Conservation (phyloP, 2,888 invertebrate species). For the Eutolmus rufibarbis region DNA sequence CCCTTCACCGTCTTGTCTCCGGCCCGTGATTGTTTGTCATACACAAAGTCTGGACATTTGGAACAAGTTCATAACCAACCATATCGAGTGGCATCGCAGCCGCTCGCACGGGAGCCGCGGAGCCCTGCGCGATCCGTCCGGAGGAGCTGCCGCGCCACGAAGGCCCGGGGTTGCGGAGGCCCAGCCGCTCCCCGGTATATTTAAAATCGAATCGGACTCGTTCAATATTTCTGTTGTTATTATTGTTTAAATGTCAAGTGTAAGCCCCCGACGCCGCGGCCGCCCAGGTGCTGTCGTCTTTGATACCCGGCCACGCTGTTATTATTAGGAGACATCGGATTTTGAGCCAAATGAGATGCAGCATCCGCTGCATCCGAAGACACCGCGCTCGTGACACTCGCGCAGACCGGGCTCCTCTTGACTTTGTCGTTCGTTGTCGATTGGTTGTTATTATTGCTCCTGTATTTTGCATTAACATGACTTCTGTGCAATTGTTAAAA, state of each 20-base stretch:
- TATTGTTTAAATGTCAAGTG: slow-evolving; percentile 37
- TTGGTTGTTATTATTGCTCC: slow-evolving; percentile 41
- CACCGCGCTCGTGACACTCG: slow-evolving; percentile 29
- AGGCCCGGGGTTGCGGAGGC: too few relatives aligned
- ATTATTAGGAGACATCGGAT: slow-evolving; percentile 22
- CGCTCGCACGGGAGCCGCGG: not conserved
- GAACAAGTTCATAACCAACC: slow-evolving; percentile 42
- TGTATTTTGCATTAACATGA: slow-evolving; percentile 43
- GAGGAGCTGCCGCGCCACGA: not conserved
- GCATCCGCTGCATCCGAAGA: not conserved
- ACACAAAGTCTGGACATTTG: slow-evolving; percentile 36
- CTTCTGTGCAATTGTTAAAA: slow-evolving; percentile 42
- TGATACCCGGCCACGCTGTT: slow-evolving; percentile 6
- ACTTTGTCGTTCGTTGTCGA: slow-evolving; percentile 36
- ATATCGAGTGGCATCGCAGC: slow-evolving; percentile 20
- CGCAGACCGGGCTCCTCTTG: slow-evolving; percentile 12
- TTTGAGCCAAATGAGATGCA: slow-evolving; percentile 37
- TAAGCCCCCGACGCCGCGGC: not conserved
- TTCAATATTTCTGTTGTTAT: slow-evolving; percentile 37
- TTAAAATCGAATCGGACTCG: slow-evolving; percentile 27
- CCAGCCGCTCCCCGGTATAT: not conserved
- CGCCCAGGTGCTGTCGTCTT: slow-evolving; percentile 12
- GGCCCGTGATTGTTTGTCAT: slow-evolving; percentile 38
- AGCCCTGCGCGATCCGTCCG: not conserved
- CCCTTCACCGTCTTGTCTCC: slow-evolving; percentile 15